Evolutionary conservation across 2,797 vertebrate species (phyloP), one percentile per base, ranked within the genome.

Genomic region (Sebastes steindachneri): DNA sequence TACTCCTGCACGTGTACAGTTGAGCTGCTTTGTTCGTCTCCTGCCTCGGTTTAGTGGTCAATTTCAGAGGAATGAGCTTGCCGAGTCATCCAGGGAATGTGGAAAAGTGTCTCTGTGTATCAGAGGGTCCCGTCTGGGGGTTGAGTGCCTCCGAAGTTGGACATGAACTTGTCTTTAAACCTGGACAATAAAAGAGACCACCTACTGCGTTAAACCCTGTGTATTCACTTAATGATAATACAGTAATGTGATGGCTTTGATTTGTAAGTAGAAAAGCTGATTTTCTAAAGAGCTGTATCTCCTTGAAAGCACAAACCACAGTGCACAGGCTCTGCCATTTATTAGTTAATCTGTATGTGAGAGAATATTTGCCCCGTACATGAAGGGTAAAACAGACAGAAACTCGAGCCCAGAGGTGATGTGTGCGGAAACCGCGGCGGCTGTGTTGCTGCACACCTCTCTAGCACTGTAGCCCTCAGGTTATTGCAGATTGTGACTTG

Each of bases 1-100:
- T 53, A 89, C 90, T 86, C 77, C 66, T 86, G 86, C 86, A 87
- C 80, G 86, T 91, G 88, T 78, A 82, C 37, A 82, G 86, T 73
- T 73, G 67, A 88, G 82, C 86, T 87, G 92, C 92, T 92, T 91
- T 94, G 92, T 94, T 93, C 92, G 86, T 91, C 90, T 93, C 82
- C 79, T 82, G 84, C 84, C 70, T 80, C 74, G 73, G 84, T 90
- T 93, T 92, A 89, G 82, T 75, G 83, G 89, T 91, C 93, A 90
- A 91, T 95, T 95, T 95, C 79, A 92, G 90, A 93, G 94, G 94
- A 96, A 94, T 95, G 95, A 94, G 86, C 85, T 48, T 84, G 88
- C 80, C 14, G 78, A 95, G 95, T 91, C 93, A 96, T 95, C 87
- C 80, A 28, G 94, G 90, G 96, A 96, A 96, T 96, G 94, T 93